Conservation (phyloP, 37 sponge, comb jelly and placozoan species). For the Spongilla lacustris region DNA sequence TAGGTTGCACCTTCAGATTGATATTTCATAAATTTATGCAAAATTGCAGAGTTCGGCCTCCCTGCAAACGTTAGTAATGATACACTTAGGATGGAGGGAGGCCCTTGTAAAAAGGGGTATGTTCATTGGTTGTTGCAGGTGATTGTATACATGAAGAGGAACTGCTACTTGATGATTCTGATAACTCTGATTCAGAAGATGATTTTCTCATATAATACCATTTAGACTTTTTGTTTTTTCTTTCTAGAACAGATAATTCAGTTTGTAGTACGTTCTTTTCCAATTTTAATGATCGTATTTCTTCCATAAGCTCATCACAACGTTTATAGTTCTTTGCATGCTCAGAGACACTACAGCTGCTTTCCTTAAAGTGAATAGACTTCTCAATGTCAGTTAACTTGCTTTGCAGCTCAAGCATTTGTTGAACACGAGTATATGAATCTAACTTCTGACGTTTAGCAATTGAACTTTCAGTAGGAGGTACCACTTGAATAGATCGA, state of each 20-base stretch:
- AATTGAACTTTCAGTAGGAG: neutral
- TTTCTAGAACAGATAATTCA: conserved; percentile 7
- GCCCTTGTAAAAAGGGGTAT: neutral
- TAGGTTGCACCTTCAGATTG: neutral
- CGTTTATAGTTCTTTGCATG: conserved; percentile 8
- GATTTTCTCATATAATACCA: neutral
- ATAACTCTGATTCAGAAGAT: conserved; percentile 1
- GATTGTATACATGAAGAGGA: neutral
- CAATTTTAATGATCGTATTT: conserved; percentile 2
- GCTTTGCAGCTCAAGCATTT: neutral
- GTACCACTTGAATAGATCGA: conserved; percentile 1
- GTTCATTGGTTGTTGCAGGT: conserved; percentile 1
- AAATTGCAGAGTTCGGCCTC: neutral
- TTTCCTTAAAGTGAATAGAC: conserved; percentile 7
- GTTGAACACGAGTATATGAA: neutral
- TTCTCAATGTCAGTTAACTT: conserved; percentile 7
- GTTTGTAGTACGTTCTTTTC: conserved; percentile 1
- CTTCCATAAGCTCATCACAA: conserved; percentile 9
- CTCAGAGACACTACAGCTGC: neutral
- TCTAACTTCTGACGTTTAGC: conserved; percentile 10
- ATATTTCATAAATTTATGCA: conserved; percentile 1
- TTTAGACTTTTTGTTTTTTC: neutral
- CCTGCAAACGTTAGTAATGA: neutral
- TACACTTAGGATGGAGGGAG: neutral
- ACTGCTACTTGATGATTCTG: conserved; percentile 1